A percentile compares a stretch with the other conserved stretches of the same genome.
These are phyloP conservation scores for Myoxocephalus aenaeus DNA, from an alignment of 2,797 vertebrate species.

Conservation along the genomic window DNA sequence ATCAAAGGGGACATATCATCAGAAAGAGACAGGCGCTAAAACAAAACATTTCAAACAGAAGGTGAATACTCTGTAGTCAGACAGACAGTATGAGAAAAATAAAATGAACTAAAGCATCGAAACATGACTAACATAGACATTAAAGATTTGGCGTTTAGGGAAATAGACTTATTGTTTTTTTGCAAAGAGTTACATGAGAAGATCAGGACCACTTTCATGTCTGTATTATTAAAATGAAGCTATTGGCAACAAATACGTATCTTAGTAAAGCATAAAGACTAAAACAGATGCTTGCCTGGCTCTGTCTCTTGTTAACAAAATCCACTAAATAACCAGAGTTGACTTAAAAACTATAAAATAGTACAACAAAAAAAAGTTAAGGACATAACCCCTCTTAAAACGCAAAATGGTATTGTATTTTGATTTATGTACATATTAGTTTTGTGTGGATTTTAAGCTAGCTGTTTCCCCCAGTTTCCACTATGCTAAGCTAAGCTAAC, in stretches of 20 bases:
- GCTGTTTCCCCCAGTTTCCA: not conserved
- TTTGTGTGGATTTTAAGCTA: not conserved
- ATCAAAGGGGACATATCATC: not conserved
- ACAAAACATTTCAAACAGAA: not conserved
- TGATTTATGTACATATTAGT: not conserved
- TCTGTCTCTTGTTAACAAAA: not conserved
- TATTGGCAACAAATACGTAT: not conserved
- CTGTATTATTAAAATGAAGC: not conserved
- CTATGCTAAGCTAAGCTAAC: not conserved
- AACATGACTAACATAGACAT: not conserved
- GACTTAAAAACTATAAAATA: too few relatives aligned
- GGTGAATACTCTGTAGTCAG: not conserved
- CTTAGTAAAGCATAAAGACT: not conserved
- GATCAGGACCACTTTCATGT: not conserved
- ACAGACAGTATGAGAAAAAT: too few relatives aligned
- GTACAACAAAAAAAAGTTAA: too few relatives aligned
- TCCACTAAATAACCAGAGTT: not conserved
- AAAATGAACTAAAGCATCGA: not conserved
- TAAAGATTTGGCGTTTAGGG: not conserved
- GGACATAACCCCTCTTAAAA: too few relatives aligned
- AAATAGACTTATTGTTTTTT: not conserved
- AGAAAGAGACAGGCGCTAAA: not conserved
- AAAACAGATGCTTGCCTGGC: not conserved
- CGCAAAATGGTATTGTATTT: not conserved
- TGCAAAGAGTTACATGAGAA: not conserved